These are phyloP conservation scores for Salvator merianae DNA, from an alignment of 2,113 vertebrate genomes.

Conservation along the genomic window DNA sequence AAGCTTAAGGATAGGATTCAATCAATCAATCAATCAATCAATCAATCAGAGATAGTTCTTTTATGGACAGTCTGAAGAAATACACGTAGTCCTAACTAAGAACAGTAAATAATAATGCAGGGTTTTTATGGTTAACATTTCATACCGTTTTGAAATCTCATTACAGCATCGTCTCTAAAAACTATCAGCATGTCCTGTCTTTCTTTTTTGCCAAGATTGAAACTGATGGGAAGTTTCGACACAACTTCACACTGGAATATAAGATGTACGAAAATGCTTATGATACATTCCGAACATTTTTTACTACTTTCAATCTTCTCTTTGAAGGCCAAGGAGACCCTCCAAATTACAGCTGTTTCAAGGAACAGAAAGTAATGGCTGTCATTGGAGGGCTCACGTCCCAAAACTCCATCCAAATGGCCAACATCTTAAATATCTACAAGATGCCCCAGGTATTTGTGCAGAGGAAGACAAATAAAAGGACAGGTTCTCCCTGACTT, in stretches of 20 bases:
- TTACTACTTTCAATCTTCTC: not conserved
- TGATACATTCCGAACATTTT: not conserved
- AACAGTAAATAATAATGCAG: too few species aligned
- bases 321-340: not conserved
- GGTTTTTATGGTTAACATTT: too few species aligned
- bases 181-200: not conserved
- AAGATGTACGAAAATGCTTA: not conserved
- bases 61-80: too few species aligned
- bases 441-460: constrained; percentile 1
- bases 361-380: not conserved
- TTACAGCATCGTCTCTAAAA: not conserved
- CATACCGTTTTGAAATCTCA: too few species aligned
- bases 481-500: too few species aligned
- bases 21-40: too few species aligned
- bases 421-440: not conserved
- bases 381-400: not conserved
- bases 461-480: too few species aligned
- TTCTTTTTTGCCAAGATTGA: not conserved
- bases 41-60: too few species aligned
- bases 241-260: not conserved
- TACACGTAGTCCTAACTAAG: too few species aligned
- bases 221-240: not conserved
- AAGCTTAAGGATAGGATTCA: too few species aligned
- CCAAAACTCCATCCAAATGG: not conserved
- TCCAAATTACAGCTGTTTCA: not conserved